A percentile compares a stretch with the other conserved stretches of the same genome.
Conservation (phyloP, 2,888 invertebrate species). For the Oscheius sp. region DNA sequence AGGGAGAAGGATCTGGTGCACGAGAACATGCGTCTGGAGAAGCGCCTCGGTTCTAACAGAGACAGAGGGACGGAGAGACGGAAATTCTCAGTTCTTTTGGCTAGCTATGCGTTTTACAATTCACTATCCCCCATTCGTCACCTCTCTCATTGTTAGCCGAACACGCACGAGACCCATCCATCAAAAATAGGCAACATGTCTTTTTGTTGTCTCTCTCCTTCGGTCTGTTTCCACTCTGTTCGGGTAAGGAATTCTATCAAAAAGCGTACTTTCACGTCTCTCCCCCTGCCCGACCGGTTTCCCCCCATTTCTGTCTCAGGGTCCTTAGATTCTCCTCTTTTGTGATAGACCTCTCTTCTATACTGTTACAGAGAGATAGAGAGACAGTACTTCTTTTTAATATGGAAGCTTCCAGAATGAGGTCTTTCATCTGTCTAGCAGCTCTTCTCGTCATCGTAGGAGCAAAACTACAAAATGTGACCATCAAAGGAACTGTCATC, state of each 20-base stretch:
- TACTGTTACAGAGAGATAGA: background rate
- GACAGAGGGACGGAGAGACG: conserved; percentile 2
- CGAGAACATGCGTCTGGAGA: no score
- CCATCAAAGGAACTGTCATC: conserved; percentile 56
- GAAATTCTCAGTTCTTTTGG: background rate
- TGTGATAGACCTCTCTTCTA: background rate
- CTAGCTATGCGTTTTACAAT: no score
- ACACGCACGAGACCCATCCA: background rate
- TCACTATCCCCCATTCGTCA: background rate
- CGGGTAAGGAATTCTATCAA: background rate
- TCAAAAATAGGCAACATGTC: background rate
- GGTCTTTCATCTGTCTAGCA: background rate
- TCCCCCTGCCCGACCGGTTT: conserved; percentile 4
- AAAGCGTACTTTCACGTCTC: background rate
- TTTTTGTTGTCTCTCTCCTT: background rate
- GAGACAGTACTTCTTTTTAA: no score
- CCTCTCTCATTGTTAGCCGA: background rate
- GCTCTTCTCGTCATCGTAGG: conserved; percentile 1
- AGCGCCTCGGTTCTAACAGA: background rate
- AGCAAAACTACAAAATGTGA: conserved; percentile 50
- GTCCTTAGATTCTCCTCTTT: background rate
- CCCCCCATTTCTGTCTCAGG: background rate
- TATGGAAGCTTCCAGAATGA: conserved; percentile 13
- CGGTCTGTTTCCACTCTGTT: background rate
- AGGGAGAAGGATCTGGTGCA: no score